Conservation (phyloP, 2,888 invertebrate species). For the Sinopyrophorus schimmeli region DNA sequence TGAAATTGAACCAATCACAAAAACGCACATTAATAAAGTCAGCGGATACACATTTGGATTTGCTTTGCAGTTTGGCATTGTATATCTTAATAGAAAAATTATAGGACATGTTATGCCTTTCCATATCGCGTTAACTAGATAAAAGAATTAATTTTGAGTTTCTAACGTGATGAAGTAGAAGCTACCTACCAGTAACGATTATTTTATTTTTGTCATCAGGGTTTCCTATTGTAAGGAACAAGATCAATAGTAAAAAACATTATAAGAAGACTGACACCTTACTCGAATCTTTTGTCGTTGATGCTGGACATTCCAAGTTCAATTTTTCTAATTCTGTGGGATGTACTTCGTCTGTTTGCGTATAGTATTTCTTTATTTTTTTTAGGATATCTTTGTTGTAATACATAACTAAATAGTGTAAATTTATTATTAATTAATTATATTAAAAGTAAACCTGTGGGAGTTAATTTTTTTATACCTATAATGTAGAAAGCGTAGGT, state of each 20-base stretch:
- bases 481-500: constrained; percentile 69
- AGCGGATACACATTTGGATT: constrained; percentile 60
- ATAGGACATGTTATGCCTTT: constrained; percentile 75
- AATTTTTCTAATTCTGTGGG: no score
- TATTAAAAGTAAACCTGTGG: no score
- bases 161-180: no score
- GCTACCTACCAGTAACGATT: no score
- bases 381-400: constrained; percentile 16
- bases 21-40: constrained; percentile 73
- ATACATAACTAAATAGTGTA: constrained; percentile 24
- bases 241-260: no score
- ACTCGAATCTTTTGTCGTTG: no score
- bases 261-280: no score
- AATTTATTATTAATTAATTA: neutral
- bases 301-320: no score
- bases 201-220: no score
- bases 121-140: no score
- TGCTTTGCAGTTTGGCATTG: constrained; percentile 72
- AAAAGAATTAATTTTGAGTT: no score
- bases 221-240: no score
- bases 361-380: constrained; percentile 4
- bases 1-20: constrained; percentile 75
- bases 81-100: constrained; percentile 64
- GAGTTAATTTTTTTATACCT: constrained; percentile 54
- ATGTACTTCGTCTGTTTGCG: neutral